These are phyloP conservation scores for Dasysyrphus albostriatus DNA, from an alignment of 2,888 invertebrate species.

Conservation along the genomic window DNA sequence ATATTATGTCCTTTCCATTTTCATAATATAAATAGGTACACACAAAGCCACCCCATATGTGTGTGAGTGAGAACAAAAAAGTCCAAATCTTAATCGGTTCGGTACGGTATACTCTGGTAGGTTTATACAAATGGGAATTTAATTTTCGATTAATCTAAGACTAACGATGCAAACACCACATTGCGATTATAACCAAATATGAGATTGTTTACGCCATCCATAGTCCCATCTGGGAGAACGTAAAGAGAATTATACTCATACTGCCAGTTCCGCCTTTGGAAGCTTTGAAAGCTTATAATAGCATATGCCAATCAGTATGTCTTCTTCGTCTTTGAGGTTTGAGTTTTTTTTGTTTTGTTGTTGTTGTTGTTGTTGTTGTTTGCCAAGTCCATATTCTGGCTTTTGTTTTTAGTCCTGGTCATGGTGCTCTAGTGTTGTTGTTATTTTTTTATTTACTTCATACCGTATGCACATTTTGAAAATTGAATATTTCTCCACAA, in stretches of 20 bases:
- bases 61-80: constrained; percentile 6
- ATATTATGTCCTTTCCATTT: constrained; percentile 8
- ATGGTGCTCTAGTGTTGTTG: constrained; percentile 23
- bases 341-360: constrained; percentile 41
- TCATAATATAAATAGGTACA: not conserved
- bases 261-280: constrained; percentile 17
- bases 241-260: not conserved
- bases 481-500: constrained; percentile 66
- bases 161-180: constrained; percentile 74
- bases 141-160: constrained; percentile 68
- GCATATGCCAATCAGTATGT: constrained; percentile 71
- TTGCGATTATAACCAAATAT: constrained; percentile 71
- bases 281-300: constrained; percentile 48
- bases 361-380: not conserved
- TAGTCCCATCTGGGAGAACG: not conserved
- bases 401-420: constrained; percentile 18
- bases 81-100: not conserved
- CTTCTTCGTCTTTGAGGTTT: constrained; percentile 21
- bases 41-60: not conserved
- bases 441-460: constrained; percentile 11
- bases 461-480: constrained; percentile 44
- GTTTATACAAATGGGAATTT: constrained; percentile 68
- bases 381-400: constrained; percentile 31
- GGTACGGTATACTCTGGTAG: not conserved
- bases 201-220: constrained; percentile 54